Evolutionary conservation across 2,113 vertebrate species (phyloP), one percentile per base, ranked within the genome.

Genomic region (Corythoichthys intestinalis): DNA sequence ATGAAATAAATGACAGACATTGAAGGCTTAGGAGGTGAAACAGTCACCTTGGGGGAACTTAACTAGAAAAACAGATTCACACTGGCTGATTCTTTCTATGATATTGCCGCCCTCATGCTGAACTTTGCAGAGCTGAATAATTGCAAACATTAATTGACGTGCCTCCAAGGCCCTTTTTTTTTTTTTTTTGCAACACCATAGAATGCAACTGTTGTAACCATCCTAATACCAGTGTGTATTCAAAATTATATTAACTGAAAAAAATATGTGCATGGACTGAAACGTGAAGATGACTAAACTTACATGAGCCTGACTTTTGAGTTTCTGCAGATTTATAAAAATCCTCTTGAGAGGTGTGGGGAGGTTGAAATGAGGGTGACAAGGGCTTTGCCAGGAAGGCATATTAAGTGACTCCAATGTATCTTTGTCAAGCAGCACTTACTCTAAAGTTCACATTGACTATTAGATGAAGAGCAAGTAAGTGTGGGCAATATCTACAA

Each of bases 61-160:
- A 81, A 70, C 71, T 13, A 52, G 71, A 76, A 75, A 44, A 73
- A 82, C 73, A 78, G 69, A 83, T 70, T 75, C 78, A 83, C 73
- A 75, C 81, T 71, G 67, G 67, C 77, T 75, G 63, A 69, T 49
- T 78, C 78, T 75, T 77, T 76, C 68, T 80, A 78, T 70, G 64
- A 87, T 86, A 80, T 78, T 81, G 76, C 79, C 65, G 73, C 83
- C 74, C 72, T 84, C 73, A 77, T 73, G 70, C 72, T 84, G 83
- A 85, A 83, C 74, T 86, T 84, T 85, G 75, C 80, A 63, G 71
- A 61, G 58, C 67, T 75, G 77, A 79, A 86, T 90, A 85, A 87
- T 85, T 88, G 85, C 75, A 66, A 67, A 72, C n/a, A 67, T 81
- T 85, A 88, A 89, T 85, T 88, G 86, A 75, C 75, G 80, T 39